A percentile compares a stretch with the other conserved stretches of the same genome.
Evolutionary conservation across 2,797 vertebrate genomes (phyloP).

Genomic region (Menidia menidia): DNA sequence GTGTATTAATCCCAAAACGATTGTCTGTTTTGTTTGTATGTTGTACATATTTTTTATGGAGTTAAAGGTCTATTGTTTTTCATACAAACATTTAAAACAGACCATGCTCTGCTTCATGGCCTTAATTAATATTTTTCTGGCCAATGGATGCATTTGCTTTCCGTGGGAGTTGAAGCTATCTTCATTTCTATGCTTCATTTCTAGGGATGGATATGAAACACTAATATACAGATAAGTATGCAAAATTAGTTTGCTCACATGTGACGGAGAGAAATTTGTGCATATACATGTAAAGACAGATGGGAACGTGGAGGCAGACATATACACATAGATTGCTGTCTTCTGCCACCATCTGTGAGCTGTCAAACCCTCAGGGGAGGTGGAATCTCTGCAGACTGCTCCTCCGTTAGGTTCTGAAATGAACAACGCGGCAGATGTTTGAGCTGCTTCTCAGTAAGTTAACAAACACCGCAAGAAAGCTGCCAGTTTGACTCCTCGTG

Average conservation of each 20-base stretch:
- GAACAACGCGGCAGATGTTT: conserved; percentile 67
- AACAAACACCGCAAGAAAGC: conserved; percentile 10
- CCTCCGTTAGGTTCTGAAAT: conserved; percentile 66
- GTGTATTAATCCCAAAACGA: background rate
- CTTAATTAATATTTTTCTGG: conserved; percentile 27
- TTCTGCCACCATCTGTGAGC: conserved; percentile 64
- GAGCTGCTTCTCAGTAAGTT: conserved; percentile 35
- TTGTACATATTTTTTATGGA: too few relatives aligned
- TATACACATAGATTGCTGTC: conserved; percentile 30
- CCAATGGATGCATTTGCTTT: too few relatives aligned
- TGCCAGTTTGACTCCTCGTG: conserved; percentile 31
- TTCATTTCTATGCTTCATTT: conserved; percentile 39
- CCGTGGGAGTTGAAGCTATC: conserved; percentile 18
- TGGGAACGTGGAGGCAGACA: conserved; percentile 9
- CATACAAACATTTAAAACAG: background rate
- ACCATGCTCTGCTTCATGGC: conserved; percentile 1
- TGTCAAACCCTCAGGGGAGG: conserved; percentile 51
- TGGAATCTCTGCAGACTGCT: conserved; percentile 45
- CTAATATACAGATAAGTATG: conserved; percentile 1
- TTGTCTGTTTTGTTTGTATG: background rate
- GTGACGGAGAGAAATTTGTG: conserved; percentile 19
- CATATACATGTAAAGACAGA: conserved; percentile 18
- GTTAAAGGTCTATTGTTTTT: background rate
- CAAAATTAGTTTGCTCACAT: conserved; percentile 8
- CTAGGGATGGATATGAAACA: background rate